A percentile compares a stretch with the other conserved stretches of the same genome.
These are phyloP conservation scores for Anagyrus pseudococci DNA, from an alignment of 2,888 invertebrate species.

Conservation along the genomic window DNA sequence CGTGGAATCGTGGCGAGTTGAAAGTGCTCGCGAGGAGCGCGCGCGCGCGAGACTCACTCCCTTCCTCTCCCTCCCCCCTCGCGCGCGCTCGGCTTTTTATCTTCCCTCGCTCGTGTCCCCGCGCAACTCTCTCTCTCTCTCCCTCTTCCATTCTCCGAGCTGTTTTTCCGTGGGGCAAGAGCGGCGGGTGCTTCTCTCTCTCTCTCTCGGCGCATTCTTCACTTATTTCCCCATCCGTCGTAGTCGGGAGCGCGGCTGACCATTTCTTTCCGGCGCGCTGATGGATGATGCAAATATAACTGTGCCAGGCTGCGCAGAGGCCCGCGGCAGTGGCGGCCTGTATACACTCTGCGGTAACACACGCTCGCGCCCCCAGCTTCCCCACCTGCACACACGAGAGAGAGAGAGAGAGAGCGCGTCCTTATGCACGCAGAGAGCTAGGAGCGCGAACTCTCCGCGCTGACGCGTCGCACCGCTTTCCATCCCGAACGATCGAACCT, in stretches of 20 bases:
- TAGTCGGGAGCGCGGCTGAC: constrained; percentile 4
- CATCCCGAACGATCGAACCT: not conserved
- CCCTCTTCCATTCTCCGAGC: constrained; percentile 13
- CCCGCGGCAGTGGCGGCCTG: not conserved
- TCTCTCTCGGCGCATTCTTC: constrained; percentile 28
- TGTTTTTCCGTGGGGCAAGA: not conserved
- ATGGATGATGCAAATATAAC: constrained; percentile 60
- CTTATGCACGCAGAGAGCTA: not conserved
- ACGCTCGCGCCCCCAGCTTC: not conserved
- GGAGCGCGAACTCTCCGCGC: too few relatives aligned
- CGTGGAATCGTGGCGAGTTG: constrained; percentile 45
- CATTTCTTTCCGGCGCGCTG: constrained; percentile 43
- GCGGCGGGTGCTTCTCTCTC: not conserved
- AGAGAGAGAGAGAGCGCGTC: too few relatives aligned
- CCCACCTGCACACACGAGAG: too few relatives aligned
- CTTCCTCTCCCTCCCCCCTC: constrained; percentile 8
- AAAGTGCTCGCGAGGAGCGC: not conserved
- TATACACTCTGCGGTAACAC: not conserved
- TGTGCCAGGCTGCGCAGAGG: constrained; percentile 49
- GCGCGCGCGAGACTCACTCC: not conserved
- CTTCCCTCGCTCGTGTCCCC: constrained; percentile 1
- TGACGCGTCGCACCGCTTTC: not conserved
- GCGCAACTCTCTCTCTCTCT: constrained; percentile 19
- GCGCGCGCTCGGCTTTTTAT: constrained; percentile 23
- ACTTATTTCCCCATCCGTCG: constrained; percentile 29